Base-by-base conservation (phyloP, 2,888 invertebrate species). In the Eubasilissa splendida region DNA sequence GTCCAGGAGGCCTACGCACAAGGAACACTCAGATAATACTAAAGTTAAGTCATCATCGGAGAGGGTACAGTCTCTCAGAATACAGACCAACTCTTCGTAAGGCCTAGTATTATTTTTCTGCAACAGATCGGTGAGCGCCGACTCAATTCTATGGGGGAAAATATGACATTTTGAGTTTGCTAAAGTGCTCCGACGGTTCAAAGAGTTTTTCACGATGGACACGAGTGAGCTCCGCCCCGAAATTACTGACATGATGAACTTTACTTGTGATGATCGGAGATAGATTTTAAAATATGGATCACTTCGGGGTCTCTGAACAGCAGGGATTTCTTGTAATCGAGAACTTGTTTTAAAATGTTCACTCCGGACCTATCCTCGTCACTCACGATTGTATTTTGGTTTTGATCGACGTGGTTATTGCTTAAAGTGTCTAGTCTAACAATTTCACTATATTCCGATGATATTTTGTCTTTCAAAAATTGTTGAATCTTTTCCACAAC, bases 261-360 rank as follows among this genome's bases (percentile, higher is more conserved):
- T 81, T 80, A 83, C 56, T 84, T 79, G 56, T 80, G 81, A 33
- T 60, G 87, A 87, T 85, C 86, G 0, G 90, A 87, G 73, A 91
- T 86, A 12, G 88, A 85, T 84, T 90, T 90, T 7, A 91, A 84
- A 79, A 88, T 88, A n/a, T 88, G 87, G 53, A 89, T 85, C 83
- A 91, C 88, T 84, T 90, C 90, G 5, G 91, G 91, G 80, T 90
- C 89, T 75, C 90, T 87, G 0, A 91, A 87, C 70, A 91, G 84
- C 85, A 90, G 88, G 4, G 90, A 87, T 77, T 90, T 91, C 79
- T 91, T 91, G 83, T 89, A 88, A 84, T 90, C 90, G 14, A 91
- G 85, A 80, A 91, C 88, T 88, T 80, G 90, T 89, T 83, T 90
- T 89, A 59, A 87, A 22, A 82, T 42, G 52, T 77, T 80, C 12